A percentile compares a stretch with the other conserved stretches of the same genome.
phyloP scores from a whole-genome alignment of 2,797 vertebrate genomes.

The Poeciliopsis turneri region DNA sequence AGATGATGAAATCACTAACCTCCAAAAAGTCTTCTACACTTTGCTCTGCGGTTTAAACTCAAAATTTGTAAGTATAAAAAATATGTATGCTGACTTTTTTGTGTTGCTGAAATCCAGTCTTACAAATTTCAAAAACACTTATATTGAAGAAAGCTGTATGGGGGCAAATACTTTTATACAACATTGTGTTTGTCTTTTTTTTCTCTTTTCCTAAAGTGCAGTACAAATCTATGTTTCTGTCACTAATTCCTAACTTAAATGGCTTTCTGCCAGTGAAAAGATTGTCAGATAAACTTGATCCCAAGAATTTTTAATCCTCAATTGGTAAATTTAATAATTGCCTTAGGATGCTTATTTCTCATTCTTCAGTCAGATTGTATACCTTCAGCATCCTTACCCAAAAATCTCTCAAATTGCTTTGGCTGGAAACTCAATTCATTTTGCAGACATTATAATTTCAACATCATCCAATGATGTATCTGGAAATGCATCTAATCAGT shows the following conservation, averaged over 20 bases:
- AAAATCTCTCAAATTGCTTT: slow-evolving; percentile 47
- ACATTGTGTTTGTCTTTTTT: background rate
- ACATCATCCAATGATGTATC: slow-evolving; percentile 28
- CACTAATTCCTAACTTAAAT: background rate
- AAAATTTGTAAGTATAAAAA: background rate
- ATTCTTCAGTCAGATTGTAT: slow-evolving; percentile 19
- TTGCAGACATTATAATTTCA: slow-evolving; percentile 25
- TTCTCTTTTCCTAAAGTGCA: background rate
- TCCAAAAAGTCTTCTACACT: background rate
- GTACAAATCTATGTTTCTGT: background rate
- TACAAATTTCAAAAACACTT: background rate
- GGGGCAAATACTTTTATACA: background rate
- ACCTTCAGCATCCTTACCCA: slow-evolving; percentile 19
- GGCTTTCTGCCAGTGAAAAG: background rate
- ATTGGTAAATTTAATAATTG: background rate
- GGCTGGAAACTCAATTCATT: slow-evolving; percentile 34
- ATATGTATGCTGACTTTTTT: background rate
- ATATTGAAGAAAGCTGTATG: background rate
- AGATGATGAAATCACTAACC: background rate
- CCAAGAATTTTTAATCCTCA: background rate
- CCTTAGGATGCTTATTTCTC: slow-evolving; percentile 46
- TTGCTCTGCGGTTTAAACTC: background rate
- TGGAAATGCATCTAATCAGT: slow-evolving; percentile 35
- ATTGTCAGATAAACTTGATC: background rate
- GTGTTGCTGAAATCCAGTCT: background rate